phyloP scores from a whole-genome alignment of 2,797 vertebrate species.

The Lacerta bilineata region DNA sequence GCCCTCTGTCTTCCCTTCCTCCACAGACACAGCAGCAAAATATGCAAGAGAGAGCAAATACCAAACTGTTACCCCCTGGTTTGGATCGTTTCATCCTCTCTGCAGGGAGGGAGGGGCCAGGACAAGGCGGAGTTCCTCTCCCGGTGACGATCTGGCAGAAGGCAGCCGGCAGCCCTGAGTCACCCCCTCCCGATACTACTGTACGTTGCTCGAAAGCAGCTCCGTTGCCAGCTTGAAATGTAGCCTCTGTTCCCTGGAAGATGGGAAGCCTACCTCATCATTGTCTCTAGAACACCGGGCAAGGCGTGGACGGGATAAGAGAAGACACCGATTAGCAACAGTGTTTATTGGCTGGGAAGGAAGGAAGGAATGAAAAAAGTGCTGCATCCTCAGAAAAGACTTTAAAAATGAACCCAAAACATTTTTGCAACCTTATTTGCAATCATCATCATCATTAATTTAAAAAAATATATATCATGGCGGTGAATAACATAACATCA shows the following conservation, averaged over 20 bases:
- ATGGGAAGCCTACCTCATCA: not conserved
- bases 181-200: no score
- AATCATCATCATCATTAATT: not conserved
- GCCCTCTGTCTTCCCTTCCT: not conserved
- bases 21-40: not conserved
- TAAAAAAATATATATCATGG: no score
- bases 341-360: not conserved
- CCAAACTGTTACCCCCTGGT: not conserved
- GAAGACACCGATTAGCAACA: not conserved
- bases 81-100: not conserved
- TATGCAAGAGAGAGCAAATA: not conserved
- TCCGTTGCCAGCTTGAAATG: not conserved
- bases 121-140: no score
- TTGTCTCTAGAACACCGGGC: not conserved
- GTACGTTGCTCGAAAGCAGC: not conserved
- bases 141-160: not conserved
- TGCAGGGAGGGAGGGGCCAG: no score
- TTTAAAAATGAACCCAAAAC: not conserved
- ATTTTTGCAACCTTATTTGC: not conserved
- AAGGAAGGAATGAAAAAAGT: no score
- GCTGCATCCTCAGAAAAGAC: no score
- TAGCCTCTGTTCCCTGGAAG: not conserved
- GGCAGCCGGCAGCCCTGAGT: not conserved
- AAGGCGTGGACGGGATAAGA: not conserved
- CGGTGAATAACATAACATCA: no score